Evolutionary conservation across 2,113 vertebrate genomes (phyloP).

Genomic region (Calidris pygmaea): DNA sequence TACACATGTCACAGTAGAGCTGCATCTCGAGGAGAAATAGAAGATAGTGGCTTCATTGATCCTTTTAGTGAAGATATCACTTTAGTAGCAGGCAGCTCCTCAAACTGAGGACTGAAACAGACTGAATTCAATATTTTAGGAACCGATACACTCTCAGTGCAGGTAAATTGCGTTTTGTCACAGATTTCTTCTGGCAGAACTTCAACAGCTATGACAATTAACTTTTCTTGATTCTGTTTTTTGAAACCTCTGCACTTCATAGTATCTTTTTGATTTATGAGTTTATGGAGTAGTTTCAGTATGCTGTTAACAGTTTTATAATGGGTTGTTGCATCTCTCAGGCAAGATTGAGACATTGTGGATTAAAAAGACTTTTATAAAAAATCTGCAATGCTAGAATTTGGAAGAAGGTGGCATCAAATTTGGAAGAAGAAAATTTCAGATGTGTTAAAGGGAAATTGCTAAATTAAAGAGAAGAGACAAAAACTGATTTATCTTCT

Average conservation of each 20-base stretch:
- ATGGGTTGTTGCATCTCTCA: background rate
- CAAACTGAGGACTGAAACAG: too few relatives aligned
- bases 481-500: background rate
- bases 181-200: background rate
- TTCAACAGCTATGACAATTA: background rate
- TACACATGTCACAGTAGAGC: background rate
- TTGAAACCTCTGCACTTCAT: background rate
- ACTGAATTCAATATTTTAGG: background rate
- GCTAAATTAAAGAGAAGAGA: background rate
- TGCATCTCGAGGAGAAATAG: background rate
- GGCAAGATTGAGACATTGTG: background rate
- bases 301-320: background rate
- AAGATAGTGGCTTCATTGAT: background rate
- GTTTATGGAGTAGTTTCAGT: background rate
- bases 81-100: background rate
- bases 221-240: background rate
- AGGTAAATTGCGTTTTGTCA: background rate
- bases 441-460: background rate
- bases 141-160: background rate
- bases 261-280: background rate
- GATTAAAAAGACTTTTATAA: background rate
- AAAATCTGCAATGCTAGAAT: background rate
- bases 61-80: background rate
- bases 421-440: background rate
- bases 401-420: background rate